Percentiles rank a stretch among this genome's conserved stretches.
These are phyloP conservation scores for Antheraea yamamai DNA, from an alignment of 2,888 invertebrate genomes.

Conservation along the genomic window DNA sequence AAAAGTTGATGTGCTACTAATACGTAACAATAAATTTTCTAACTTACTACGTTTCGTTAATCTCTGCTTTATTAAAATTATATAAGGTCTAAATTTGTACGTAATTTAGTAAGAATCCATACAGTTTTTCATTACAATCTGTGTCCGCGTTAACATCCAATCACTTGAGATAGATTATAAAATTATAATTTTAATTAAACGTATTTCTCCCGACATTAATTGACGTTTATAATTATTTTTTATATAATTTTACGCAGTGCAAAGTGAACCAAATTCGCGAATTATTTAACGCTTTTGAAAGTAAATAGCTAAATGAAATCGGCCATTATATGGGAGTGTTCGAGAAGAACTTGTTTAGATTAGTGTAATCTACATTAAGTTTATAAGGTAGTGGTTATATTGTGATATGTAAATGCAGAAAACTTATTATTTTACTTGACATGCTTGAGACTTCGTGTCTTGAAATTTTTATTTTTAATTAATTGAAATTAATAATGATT, in stretches of 20 bases:
- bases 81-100: constrained; percentile 19
- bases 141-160: constrained; percentile 47
- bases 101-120: constrained; percentile 36
- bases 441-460: too few relatives aligned
- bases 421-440: neutral
- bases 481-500: too few relatives aligned
- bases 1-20: constrained; percentile 23
- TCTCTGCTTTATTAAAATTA: constrained; percentile 13
- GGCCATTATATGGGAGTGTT: constrained; percentile 26
- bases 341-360: constrained; percentile 2
- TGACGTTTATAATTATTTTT: constrained; percentile 25
- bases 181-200: constrained; percentile 35
- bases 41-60: neutral
- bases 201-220: constrained; percentile 32
- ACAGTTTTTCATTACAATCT: constrained; percentile 38
- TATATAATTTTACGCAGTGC: constrained; percentile 27
- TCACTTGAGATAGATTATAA: constrained; percentile 30
- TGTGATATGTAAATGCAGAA: neutral
- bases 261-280: constrained; percentile 43
- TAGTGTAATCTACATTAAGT: neutral
- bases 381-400: neutral
- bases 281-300: constrained; percentile 45
- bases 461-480: too few relatives aligned
- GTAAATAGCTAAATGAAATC: constrained; percentile 31
- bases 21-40: constrained; percentile 12